Conservation (phyloP, 2,888 invertebrate genomes). For the Myopa tessellatipennis region DNA sequence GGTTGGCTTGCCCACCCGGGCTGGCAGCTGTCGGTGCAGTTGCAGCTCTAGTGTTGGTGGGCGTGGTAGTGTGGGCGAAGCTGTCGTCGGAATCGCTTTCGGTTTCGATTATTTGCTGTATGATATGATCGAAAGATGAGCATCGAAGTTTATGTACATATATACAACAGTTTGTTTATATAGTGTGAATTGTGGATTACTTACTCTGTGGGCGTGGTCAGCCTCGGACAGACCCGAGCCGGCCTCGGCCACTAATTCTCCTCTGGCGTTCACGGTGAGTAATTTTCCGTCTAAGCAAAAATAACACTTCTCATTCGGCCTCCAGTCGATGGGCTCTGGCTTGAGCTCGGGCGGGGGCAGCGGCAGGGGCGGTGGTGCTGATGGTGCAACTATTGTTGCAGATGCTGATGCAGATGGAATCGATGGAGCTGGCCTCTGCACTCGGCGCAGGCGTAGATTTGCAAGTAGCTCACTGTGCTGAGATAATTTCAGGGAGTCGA, state of each 20-base stretch:
- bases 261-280: slow-evolving; percentile 69
- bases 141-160: too few relatives aligned
- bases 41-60: slow-evolving; percentile 14
- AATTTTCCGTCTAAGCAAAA: slow-evolving; percentile 84
- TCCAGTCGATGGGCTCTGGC: slow-evolving; percentile 77
- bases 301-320: slow-evolving; percentile 85
- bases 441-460: slow-evolving; percentile 36
- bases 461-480: slow-evolving; percentile 44
- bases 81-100: slow-evolving; percentile 75
- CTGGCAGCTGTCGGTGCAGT: slow-evolving; percentile 45
- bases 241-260: slow-evolving; percentile 68
- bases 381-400: not conserved
- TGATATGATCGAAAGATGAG: not conserved
- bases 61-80: slow-evolving; percentile 13
- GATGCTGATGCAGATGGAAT: not conserved
- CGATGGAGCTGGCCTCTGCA: slow-evolving; percentile 10
- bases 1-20: slow-evolving; percentile 53
- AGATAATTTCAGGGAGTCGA: slow-evolving; percentile 44
- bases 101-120: slow-evolving; percentile 69
- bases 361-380: slow-evolving; percentile 63
- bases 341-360: slow-evolving; percentile 65
- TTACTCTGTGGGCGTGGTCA: slow-evolving; percentile 61
- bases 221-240: slow-evolving; percentile 61
- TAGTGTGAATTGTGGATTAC: slow-evolving; percentile 25
- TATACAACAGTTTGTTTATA: too few relatives aligned